A percentile compares a stretch with the other conserved stretches of the same genome.
Evolutionary conservation across 53 echinoderm and acorn worm genomes (phyloP).

Genomic region (Echinometra lucunter): DNA sequence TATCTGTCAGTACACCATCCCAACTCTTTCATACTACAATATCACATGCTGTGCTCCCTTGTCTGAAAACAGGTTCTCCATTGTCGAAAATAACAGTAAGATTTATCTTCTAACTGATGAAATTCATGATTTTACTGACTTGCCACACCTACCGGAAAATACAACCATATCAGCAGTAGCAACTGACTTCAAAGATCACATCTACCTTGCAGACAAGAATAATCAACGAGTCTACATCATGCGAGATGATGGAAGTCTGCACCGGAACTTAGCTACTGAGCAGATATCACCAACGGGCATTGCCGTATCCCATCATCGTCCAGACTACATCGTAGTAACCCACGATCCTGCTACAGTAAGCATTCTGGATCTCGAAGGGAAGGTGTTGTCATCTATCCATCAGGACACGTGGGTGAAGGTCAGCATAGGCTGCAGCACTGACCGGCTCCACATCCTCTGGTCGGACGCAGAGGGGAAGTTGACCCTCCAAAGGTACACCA

Average conservation of each 20-base stretch:
- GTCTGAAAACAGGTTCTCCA: neutral
- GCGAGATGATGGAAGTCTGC: neutral
- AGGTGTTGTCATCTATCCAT: neutral
- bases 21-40: neutral
- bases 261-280: neutral
- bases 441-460: neutral
- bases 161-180: neutral
- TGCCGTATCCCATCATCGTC: neutral
- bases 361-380: neutral
- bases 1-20: neutral
- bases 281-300: neutral
- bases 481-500: constrained; percentile 35
- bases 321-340: neutral
- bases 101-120: neutral
- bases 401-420: neutral
- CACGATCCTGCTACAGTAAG: neutral
- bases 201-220: constrained; percentile 9
- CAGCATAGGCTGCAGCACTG: neutral
- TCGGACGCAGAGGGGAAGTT: neutral
- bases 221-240: neutral
- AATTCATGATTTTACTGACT: neutral
- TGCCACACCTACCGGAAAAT: neutral
- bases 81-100: neutral
- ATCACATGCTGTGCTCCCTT: neutral
- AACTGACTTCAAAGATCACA: neutral